These are phyloP conservation scores for Helicorthomorpha holstii DNA, from an alignment of 1,140 invertebrate genomes.

Conservation along the genomic window DNA sequence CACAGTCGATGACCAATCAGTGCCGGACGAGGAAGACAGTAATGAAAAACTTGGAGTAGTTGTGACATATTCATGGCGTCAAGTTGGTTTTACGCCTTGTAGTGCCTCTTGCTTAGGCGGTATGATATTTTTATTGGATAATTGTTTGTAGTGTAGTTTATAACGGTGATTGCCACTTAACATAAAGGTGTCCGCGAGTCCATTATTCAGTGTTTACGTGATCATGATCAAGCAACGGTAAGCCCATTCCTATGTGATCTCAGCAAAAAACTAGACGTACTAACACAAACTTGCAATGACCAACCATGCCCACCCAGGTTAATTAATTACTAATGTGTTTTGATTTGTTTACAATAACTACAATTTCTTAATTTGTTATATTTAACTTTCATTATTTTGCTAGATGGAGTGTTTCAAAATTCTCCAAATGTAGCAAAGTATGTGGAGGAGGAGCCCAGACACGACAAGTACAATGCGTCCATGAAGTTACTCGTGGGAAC, in stretches of 20 bases:
- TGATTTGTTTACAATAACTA: too few relatives aligned
- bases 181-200: conserved; percentile 56
- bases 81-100: conserved; percentile 55
- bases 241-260: conserved; percentile 64
- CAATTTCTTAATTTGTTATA: background rate
- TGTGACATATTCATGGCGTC: conserved; percentile 28
- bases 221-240: conserved; percentile 64
- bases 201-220: conserved; percentile 76
- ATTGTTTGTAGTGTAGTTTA: background rate
- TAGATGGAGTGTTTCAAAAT: conserved; percentile 55
- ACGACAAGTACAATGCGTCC: conserved; percentile 60
- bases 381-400: conserved; percentile 1
- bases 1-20: background rate
- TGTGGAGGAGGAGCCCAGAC: conserved; percentile 72
- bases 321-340: too few relatives aligned
- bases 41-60: conserved; percentile 12
- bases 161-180: too few relatives aligned
- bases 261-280: conserved; percentile 64
- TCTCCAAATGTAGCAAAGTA: conserved; percentile 61
- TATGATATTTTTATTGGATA: too few relatives aligned
- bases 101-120: conserved; percentile 84
- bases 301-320: conserved; percentile 50
- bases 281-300: conserved; percentile 83
- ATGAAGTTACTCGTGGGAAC: conserved; percentile 67
- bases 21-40: conserved; percentile 8